Percentiles rank a stretch among this genome's conserved stretches.
Evolutionary conservation across 2,113 vertebrate genomes (phyloP).

Genomic region (Alethe diademata): DNA sequence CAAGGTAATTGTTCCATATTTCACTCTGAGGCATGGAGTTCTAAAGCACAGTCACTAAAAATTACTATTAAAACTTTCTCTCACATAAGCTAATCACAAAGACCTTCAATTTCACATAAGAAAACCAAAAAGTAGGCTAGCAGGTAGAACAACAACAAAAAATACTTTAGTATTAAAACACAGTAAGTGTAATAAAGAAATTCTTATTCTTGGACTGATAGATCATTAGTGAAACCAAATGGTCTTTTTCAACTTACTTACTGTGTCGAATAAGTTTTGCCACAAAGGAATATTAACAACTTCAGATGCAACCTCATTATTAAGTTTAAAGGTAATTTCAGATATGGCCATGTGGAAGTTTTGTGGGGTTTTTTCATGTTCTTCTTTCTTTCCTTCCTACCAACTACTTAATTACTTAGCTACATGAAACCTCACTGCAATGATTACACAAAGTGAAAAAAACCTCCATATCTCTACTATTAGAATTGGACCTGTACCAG

Average conservation of each 20-base stretch:
- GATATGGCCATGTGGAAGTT: background rate
- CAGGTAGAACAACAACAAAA: background rate
- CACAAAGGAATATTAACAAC: background rate
- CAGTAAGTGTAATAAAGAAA: background rate
- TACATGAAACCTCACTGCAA: background rate
- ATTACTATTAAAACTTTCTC: background rate
- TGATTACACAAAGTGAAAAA: background rate
- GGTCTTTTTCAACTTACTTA: background rate
- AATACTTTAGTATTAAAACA: background rate
- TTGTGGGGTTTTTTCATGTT: rapidly evolving
- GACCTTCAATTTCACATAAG: background rate
- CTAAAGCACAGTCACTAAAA: background rate
- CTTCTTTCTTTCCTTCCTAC: background rate
- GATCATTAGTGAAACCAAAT: background rate
- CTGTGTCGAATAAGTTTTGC: background rate
- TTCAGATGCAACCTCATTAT: background rate
- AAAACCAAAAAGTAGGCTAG: background rate
- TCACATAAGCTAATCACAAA: background rate
- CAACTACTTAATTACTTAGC: background rate
- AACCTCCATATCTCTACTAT: background rate
- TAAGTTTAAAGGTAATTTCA: background rate
- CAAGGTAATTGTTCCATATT: background rate
- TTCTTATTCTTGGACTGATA: background rate
- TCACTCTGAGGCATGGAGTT: background rate
- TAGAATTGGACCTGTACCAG: background rate